Base-by-base conservation (phyloP, 2,888 invertebrate species). In the Tenthredo livida region DNA sequence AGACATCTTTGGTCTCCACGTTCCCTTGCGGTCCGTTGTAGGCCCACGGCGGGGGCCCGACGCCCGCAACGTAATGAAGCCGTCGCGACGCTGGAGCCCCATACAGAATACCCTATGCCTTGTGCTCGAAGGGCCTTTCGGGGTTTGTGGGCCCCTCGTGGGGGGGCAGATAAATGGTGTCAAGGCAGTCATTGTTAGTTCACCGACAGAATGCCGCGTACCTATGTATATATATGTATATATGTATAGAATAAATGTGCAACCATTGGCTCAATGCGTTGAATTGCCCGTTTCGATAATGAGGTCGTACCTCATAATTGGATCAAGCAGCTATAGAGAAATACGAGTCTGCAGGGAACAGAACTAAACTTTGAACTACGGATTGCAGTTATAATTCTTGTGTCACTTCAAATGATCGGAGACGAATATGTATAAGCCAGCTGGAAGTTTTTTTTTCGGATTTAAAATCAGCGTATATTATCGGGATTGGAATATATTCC, bases 121-220 rank as follows among this genome's bases (percentile, higher is more conserved):
- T 86, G 9, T 67, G 83, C 67, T 43, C 47, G 17, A 17, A 47
- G 67, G 67, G 67, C 67, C 83, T 29, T 50, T 29, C 21, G 67
- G 43, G 83, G 33, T n/a, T 83, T 29, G 67, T 67, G 83, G 83
- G 50, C 67, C 83, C 83, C 83, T 83, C 67, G 65, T 83, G 83
- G 91, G 89, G 89, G 89, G 87, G 87, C 88, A 87, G 90, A 89
- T 92, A 92, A 93, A 92, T 90, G 92, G 92, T 92, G 92, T 92
- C 92, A 91, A 90, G 87, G 54, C 75, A 33, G 9, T 37, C 58
- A 84, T 83, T 83, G 83, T 83, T 73, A 17, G n/a, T 21, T 40
- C 83, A 40, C 25, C 83, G 29, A 83, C 29, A 67, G 67, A 83
- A 83, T 80, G 61, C 58, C 83, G 70, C 67, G 67, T 43, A 47